phyloP scores from a whole-genome alignment of 2,797 vertebrate genomes.

The Lacerta viridis region DNA sequence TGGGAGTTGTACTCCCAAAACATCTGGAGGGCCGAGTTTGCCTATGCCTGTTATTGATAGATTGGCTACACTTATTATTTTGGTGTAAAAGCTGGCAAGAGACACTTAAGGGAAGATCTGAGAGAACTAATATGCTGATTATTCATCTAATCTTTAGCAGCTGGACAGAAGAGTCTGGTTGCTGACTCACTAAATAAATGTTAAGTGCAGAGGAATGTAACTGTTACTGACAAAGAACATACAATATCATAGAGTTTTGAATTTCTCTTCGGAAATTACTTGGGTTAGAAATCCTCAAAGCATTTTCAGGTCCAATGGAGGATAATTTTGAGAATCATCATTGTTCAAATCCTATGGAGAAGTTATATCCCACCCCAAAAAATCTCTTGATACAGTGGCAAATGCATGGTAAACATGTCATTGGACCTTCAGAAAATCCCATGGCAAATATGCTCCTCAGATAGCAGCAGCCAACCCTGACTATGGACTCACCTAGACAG shows the following conservation, averaged over 20 bases:
- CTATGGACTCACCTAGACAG: too few relatives aligned
- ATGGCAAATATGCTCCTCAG: not conserved
- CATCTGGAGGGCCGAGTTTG: too few relatives aligned
- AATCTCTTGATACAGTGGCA: not conserved
- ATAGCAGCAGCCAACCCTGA: not conserved
- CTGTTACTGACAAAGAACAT: slow-evolving; percentile 39
- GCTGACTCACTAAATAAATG: not conserved
- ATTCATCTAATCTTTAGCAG: not conserved
- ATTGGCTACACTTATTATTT: slow-evolving; percentile 20
- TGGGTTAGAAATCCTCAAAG: not conserved
- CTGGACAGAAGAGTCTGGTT: slow-evolving; percentile 17
- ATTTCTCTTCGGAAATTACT: not conserved
- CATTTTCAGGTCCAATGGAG: not conserved
- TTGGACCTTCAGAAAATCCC: not conserved
- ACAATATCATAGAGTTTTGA: not conserved
- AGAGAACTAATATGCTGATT: slow-evolving; percentile 21
- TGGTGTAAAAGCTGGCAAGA: slow-evolving; percentile 35
- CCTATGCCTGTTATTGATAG: not conserved
- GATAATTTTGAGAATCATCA: not conserved
- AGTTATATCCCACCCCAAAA: not conserved
- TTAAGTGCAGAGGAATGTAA: slow-evolving; percentile 34
- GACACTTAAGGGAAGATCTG: not conserved
- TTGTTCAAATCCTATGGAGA: not conserved
- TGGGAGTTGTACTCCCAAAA: too few relatives aligned
- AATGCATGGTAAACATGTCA: not conserved